These are phyloP conservation scores for Andrena flavipes DNA, from an alignment of 2,888 invertebrate species.

Conservation along the genomic window DNA sequence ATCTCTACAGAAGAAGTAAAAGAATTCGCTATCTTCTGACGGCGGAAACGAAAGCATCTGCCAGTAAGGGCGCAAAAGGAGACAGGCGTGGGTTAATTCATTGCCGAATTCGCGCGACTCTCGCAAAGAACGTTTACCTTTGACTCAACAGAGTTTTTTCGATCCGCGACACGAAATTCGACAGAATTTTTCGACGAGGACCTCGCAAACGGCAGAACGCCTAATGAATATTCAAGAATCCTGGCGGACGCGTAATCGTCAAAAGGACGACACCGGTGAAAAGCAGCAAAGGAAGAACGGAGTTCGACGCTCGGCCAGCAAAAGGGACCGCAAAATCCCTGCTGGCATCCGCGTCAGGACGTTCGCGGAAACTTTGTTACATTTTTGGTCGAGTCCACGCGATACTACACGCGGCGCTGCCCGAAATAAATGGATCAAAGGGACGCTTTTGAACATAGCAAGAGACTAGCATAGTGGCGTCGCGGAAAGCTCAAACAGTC, in stretches of 20 bases:
- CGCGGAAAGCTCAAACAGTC: conserved; percentile 19
- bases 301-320: conserved; percentile 76
- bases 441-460: conserved; percentile 61
- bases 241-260: conserved; percentile 36
- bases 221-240: conserved; percentile 51
- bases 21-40: too few relatives aligned
- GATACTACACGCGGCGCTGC: conserved; percentile 64
- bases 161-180: not conserved
- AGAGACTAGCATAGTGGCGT: conserved; percentile 49
- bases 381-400: conserved; percentile 81
- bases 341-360: conserved; percentile 72
- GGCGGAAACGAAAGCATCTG: not conserved
- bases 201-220: conserved; percentile 24
- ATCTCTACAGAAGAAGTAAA: not conserved
- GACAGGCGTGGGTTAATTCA: not conserved
- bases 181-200: conserved; percentile 26
- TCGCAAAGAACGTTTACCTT: not conserved
- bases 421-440: conserved; percentile 82
- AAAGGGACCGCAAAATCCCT: conserved; percentile 83
- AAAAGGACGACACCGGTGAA: conserved; percentile 41
- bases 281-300: conserved; percentile 69
- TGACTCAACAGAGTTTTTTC: not conserved
- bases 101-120: not conserved
- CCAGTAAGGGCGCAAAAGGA: not conserved
- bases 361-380: conserved; percentile 82